Evolutionary conservation across 2,888 invertebrate species (phyloP).

Genomic region (Eucera pruinosa): DNA sequence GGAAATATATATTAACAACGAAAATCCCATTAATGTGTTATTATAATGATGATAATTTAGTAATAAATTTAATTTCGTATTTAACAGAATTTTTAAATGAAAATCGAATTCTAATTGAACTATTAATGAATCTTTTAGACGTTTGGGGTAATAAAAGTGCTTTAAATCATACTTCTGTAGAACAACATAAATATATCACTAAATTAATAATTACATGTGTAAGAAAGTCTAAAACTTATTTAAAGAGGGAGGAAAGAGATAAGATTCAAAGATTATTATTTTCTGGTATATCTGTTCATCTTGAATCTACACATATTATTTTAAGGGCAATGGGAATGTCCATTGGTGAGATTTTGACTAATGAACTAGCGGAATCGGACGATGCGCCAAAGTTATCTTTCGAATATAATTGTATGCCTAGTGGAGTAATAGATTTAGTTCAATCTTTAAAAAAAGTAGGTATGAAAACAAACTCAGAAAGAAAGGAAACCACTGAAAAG

Average conservation of each 20-base stretch:
- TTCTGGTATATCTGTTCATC: conserved; percentile 89
- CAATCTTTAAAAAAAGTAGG: conserved; percentile 81
- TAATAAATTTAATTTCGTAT: conserved; percentile 88
- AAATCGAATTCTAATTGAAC: conserved; percentile 80
- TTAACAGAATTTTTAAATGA: conserved; percentile 84
- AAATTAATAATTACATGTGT: conserved; percentile 87
- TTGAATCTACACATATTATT: conserved; percentile 87
- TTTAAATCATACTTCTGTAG: conserved; percentile 87
- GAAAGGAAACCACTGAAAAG: conserved; percentile 1
- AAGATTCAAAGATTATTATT: conserved; percentile 86
- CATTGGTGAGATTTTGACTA: conserved; percentile 88
- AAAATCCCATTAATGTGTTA: conserved; percentile 87
- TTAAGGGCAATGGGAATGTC: conserved; percentile 91
- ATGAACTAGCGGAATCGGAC: conserved; percentile 81
- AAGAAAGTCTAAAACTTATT: conserved; percentile 64
- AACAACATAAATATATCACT: conserved; percentile 90
- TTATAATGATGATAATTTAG: conserved; percentile 85
- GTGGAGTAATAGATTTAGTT: conserved; percentile 85
- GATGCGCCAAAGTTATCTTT: conserved; percentile 87
- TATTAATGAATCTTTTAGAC: conserved; percentile 86
- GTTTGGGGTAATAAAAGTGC: conserved; percentile 90
- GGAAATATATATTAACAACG: conserved; percentile 88
- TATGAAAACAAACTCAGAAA: background rate
- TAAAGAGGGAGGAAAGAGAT: conserved; percentile 69
- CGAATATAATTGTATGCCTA: conserved; percentile 87